phyloP scores from a whole-genome alignment of 2,113 vertebrate genomes.

The Gymnocephalus cernua region DNA sequence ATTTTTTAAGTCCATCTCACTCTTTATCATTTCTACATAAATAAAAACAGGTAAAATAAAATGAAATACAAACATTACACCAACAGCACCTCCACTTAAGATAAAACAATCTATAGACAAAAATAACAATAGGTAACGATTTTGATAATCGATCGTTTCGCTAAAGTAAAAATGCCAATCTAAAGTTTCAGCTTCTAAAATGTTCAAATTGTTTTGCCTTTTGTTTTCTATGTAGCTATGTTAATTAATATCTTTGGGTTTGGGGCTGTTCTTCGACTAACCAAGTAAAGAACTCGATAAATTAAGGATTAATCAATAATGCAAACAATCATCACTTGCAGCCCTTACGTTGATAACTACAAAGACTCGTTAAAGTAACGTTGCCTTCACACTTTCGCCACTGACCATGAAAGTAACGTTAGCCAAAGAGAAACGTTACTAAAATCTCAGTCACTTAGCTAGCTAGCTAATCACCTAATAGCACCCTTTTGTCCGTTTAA shows the following conservation, averaged over 20 bases:
- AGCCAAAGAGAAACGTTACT: not conserved
- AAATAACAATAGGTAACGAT: not conserved
- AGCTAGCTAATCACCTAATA: not conserved
- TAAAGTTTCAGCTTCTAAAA: not conserved
- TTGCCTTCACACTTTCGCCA: not conserved
- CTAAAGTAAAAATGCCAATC: not conserved
- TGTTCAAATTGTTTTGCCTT: too few species aligned
- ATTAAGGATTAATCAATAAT: not conserved
- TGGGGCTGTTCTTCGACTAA: not conserved
- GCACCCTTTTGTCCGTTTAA: not conserved
- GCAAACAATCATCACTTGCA: not conserved
- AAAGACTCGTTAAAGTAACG: not conserved
- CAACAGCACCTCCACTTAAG: not conserved
- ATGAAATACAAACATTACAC: not conserved
- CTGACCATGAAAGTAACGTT: not conserved
- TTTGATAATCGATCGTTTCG: not conserved
- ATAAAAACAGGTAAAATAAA: not conserved
- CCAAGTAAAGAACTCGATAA: not conserved
- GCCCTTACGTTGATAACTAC: not conserved
- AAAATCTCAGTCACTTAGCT: not conserved
- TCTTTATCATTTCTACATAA: not conserved
- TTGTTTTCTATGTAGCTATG: too few species aligned
- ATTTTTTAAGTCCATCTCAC: not conserved
- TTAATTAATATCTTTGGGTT: not conserved
- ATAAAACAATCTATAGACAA: not conserved